Conservation (phyloP, 2,888 invertebrate genomes). For the Nomada flava region DNA sequence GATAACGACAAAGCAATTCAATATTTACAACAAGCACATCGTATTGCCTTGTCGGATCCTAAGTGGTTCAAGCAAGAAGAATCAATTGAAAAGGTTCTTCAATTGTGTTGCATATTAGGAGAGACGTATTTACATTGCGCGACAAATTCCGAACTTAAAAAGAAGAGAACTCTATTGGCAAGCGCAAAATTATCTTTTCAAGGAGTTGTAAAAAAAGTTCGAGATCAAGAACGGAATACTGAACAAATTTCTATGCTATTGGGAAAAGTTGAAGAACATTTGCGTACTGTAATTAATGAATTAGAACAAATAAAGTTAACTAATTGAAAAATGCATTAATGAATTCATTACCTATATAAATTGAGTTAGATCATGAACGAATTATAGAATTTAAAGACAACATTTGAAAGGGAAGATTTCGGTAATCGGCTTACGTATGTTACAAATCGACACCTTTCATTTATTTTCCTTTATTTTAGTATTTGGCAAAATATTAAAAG, state of each 20-base stretch:
- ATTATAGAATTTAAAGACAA: neutral
- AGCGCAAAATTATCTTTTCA: slow-evolving; percentile 80
- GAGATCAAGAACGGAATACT: slow-evolving; percentile 82
- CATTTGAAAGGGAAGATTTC: too few relatives aligned
- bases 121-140: slow-evolving; percentile 86
- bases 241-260: slow-evolving; percentile 73
- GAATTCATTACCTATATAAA: neutral
- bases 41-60: slow-evolving; percentile 88
- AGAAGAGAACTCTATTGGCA: slow-evolving; percentile 78
- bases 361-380: slow-evolving; percentile 2
- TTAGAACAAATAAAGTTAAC: slow-evolving; percentile 58
- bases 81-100: slow-evolving; percentile 87
- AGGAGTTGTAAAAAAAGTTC: slow-evolving; percentile 82
- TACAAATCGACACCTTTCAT: too few relatives aligned
- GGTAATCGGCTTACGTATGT: too few relatives aligned
- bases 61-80: slow-evolving; percentile 87
- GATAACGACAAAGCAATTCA: slow-evolving; percentile 86
- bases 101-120: slow-evolving; percentile 87
- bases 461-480: too few relatives aligned
- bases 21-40: slow-evolving; percentile 91
- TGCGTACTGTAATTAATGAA: slow-evolving; percentile 70
- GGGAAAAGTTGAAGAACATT: slow-evolving; percentile 77
- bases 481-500: too few relatives aligned
- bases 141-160: slow-evolving; percentile 84
- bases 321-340: slow-evolving; percentile 20